These are phyloP conservation scores for Ochotona curzoniae DNA, from an alignment of 2,113 vertebrate genomes.

Conservation along the genomic window DNA sequence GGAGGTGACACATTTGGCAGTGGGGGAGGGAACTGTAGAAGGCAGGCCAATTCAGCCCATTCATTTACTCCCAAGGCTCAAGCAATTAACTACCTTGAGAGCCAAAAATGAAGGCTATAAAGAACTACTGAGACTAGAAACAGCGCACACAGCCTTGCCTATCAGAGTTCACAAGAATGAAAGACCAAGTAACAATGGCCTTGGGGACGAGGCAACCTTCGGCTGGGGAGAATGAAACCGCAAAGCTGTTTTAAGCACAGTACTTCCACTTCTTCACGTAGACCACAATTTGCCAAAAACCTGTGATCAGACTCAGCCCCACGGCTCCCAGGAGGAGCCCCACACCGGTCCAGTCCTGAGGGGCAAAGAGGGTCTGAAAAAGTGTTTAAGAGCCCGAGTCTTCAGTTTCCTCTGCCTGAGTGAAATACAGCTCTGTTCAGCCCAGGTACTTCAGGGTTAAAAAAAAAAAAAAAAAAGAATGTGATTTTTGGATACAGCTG, in stretches of 20 bases:
- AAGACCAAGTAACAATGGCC: slow-evolving; percentile 60
- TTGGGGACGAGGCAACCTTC: slow-evolving; percentile 4
- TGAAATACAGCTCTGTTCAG: not conserved
- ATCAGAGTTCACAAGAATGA: slow-evolving; percentile 54
- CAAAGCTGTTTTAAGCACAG: slow-evolving; percentile 47
- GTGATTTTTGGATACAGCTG: slow-evolving; percentile 66
- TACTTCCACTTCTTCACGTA: not conserved
- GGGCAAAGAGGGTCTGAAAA: not conserved
- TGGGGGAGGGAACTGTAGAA: not conserved
- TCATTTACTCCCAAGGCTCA: not conserved
- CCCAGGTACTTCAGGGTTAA: slow-evolving; percentile 51
- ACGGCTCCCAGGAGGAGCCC: not conserved
- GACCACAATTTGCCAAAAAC: slow-evolving; percentile 58
- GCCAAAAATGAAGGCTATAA: not conserved
- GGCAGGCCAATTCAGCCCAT: not conserved
- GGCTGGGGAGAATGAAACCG: slow-evolving; percentile 40
- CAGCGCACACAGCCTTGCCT: not conserved
- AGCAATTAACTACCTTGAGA: not conserved
- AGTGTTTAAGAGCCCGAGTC: not conserved
- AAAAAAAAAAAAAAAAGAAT: not conserved
- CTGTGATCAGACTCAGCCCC: slow-evolving; percentile 38
- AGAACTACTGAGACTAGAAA: slow-evolving; percentile 2
- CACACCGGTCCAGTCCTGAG: not conserved
- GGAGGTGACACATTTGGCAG: not conserved
- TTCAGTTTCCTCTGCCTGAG: not conserved